Conservation (phyloP, 2,888 invertebrate species). For the Hipparchia semele region DNA sequence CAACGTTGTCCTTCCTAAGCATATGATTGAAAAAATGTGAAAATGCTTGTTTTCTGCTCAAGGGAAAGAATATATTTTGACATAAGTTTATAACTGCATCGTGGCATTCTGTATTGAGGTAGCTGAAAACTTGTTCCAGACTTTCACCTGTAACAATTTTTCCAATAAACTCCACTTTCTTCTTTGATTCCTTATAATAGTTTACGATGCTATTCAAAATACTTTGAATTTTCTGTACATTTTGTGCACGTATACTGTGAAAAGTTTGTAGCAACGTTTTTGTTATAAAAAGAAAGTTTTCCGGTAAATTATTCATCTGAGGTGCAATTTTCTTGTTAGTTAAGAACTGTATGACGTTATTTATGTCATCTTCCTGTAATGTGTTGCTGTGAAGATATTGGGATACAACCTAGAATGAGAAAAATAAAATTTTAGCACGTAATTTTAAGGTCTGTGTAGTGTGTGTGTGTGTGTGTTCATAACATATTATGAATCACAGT, state of each 20-base stretch:
- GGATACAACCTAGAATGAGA: constrained; percentile 65
- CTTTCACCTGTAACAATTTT: constrained; percentile 65
- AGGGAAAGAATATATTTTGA: constrained; percentile 64
- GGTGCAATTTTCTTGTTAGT: constrained; percentile 63
- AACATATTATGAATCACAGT: too few relatives aligned
- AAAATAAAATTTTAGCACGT: neutral
- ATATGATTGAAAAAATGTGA: constrained; percentile 66
- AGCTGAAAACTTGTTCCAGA: constrained; percentile 66
- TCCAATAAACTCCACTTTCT: constrained; percentile 67
- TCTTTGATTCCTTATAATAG: constrained; percentile 69
- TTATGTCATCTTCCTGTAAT: constrained; percentile 54
- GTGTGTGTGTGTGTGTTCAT: too few relatives aligned
- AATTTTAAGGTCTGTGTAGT: too few relatives aligned
- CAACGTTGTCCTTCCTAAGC: constrained; percentile 67
- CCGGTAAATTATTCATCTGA: constrained; percentile 57
- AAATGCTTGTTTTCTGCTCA: constrained; percentile 64
- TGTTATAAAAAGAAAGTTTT: constrained; percentile 60
- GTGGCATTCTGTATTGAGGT: constrained; percentile 57
- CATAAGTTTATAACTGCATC: constrained; percentile 58
- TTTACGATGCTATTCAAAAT: constrained; percentile 58
- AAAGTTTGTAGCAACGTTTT: constrained; percentile 60
- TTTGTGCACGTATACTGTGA: constrained; percentile 45
- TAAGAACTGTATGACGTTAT: constrained; percentile 58
- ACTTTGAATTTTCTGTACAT: constrained; percentile 47
- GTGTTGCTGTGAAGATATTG: constrained; percentile 61